Base-by-base conservation (phyloP, 2,888 invertebrate genomes). In the Scaptomyza tumidula region DNA sequence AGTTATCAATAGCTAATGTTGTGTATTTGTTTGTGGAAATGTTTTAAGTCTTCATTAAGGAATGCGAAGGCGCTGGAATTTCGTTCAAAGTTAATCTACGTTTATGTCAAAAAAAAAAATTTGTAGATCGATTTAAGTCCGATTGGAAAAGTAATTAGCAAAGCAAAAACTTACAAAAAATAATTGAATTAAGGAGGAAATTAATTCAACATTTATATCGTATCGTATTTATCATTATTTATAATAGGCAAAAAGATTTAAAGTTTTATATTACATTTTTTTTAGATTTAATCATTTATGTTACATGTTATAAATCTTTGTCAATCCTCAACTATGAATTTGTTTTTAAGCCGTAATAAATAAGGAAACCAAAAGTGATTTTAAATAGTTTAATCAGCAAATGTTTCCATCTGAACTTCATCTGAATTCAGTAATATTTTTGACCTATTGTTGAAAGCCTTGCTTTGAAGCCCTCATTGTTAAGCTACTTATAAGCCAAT, bases 1-100 rank as follows among this genome's bases (percentile, higher is more conserved):
- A 64, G 58, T 64, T 50, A 55, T 53, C 45, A 39, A 46, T 59
- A 39, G 41, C 27, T 48, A 9, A 6, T 24, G 10, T 19, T 10
- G 6, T 13, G 10, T 6, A n/a, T 35, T 13, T 16, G 49, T 19
- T 14, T 31, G 39, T 37, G 16, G 11, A 10, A 67, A 35, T 33
- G 50, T 33, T 56, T 35, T 29, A 46, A 46, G 39, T 56, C 50
- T 50, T 39, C 27, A 11, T 6, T 6, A 2, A 31, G 43, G 14
- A 45, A 35, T 27, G 19, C 31, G n/a, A 43, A 58, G 33, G n/a
- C 37, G 10, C 0, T 62, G 39, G 27, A 37, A 56, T 56, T 63
- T 45, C 41, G 24, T 39, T 41, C 1, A 9, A 35, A 19, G 44
- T 43, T 27, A 14, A 69, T 35, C 39, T 13, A 6, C 19, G 19